Conservation (phyloP, 2,113 vertebrate genomes). For the Oenanthe oenanthe region DNA sequence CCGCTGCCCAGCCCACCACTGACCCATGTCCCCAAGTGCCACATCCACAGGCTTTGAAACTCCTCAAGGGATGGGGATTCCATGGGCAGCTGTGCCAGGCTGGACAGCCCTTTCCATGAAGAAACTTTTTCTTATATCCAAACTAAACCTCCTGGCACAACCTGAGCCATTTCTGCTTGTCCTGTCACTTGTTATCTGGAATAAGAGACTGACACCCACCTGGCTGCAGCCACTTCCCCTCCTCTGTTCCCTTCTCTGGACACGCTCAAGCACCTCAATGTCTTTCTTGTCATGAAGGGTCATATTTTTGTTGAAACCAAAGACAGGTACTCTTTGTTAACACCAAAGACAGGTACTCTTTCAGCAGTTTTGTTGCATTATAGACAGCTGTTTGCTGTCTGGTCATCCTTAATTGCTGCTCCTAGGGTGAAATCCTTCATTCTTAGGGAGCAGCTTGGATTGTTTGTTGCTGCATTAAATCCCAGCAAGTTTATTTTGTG, state of each 20-base stretch:
- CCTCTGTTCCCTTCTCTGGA: not conserved
- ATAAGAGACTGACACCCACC: rapidly evolving
- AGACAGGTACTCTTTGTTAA: not conserved
- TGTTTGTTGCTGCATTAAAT: not conserved
- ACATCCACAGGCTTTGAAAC: too few relatives aligned
- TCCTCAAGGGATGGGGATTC: too few relatives aligned
- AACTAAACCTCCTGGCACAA: not conserved
- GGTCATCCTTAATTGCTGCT: not conserved
- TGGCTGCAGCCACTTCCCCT: not conserved
- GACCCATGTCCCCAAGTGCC: not conserved
- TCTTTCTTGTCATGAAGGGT: not conserved
- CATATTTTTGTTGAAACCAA: not conserved
- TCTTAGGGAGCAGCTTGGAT: not conserved
- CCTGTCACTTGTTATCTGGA: not conserved
- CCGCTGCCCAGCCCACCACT: too few relatives aligned
- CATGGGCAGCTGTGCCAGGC: not conserved
- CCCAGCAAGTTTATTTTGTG: not conserved
- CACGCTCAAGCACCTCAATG: not conserved
- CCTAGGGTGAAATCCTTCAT: not conserved
- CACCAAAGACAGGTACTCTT: not conserved
- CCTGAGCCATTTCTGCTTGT: not conserved
- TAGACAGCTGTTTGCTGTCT: not conserved
- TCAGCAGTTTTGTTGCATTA: not conserved
- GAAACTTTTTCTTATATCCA: not conserved
- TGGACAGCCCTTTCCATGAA: not conserved